Evolutionary conservation across 37 sponge, comb jelly and placozoan species (phyloP).

Genomic region (Chondrilla cf. caribensis): DNA sequence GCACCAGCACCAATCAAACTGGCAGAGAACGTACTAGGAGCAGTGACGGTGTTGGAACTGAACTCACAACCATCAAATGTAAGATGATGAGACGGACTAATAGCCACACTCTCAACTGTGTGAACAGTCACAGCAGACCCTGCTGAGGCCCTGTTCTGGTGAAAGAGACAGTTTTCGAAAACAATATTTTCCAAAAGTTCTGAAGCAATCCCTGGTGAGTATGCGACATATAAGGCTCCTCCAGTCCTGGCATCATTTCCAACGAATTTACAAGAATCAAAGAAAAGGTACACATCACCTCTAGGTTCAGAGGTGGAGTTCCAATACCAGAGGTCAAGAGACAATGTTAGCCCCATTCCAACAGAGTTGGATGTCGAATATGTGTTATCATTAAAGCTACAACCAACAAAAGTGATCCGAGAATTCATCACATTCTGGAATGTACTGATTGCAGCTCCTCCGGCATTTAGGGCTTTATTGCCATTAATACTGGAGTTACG

Average conservation of each 20-base stretch:
- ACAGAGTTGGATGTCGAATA: too few relatives aligned
- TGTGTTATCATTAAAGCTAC: constrained; percentile 29
- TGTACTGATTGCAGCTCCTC: constrained; percentile 27
- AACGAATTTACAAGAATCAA: background rate
- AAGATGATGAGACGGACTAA: background rate
- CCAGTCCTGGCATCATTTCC: background rate
- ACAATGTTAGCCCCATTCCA: background rate
- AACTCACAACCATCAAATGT: background rate
- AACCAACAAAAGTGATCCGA: constrained; percentile 24
- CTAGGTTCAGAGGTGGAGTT: background rate
- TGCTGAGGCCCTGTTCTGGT: constrained; percentile 9
- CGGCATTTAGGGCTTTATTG: constrained; percentile 43
- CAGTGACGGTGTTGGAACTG: background rate
- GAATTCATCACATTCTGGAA: background rate
- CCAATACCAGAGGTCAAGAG: background rate
- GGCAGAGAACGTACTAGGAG: background rate
- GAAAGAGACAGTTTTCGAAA: background rate
- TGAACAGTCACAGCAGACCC: constrained; percentile 25
- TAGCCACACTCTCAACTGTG: background rate
- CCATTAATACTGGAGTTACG: constrained; percentile 12
- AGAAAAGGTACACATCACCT: background rate
- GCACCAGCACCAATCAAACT: background rate
- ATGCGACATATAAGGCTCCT: background rate
- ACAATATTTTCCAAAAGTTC: background rate
- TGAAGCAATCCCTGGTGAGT: background rate